Base-by-base conservation (phyloP, 2,113 vertebrate species). In the Prinia subflava region DNA sequence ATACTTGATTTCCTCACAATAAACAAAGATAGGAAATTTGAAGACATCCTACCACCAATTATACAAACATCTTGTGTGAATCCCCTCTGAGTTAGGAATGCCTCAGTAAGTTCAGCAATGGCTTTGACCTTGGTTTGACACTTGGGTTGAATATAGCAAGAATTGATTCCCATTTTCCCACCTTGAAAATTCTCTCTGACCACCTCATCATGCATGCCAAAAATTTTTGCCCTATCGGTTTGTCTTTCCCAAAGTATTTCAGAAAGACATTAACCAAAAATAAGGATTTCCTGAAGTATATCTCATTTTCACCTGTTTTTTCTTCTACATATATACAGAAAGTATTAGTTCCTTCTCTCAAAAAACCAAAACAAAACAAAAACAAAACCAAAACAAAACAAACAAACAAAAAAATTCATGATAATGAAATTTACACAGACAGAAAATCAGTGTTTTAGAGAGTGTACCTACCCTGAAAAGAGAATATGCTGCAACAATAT, bases 91-190 rank as follows among this genome's bases (percentile, higher is more conserved):
- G 6, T 62, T 20, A 90, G 11, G 16, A 90, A 86, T 42, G 9
- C 3, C 25, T 67, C 35, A 2, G 20, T 46, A 81, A 94, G 2
- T 15, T 3, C 1, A 87, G 12, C 22, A 84, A 64, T 9, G 11
- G 3, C 9, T 94, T 80, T 91, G n/a, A 19, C 2, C 37, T 71
- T 47, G 9, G 6, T 67, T 80, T 86, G n/a, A 55, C 7, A 5
- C 5, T 46, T 46, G 5, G 1, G 2, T 7, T 68, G 27, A 68
- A 64, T 7, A 9, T 10, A 12, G 0, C 0, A 17, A 2, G 0
- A 50, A 7, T 0, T 55, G 14, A 62, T 63, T 78, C 2, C 6
- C 13, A 12, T 62, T 74, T 71, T 16, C 3, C 33, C 41, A 44
- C 5, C 6, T 28, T 59, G 33, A 85, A 79, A 79, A 59, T 52